phyloP scores from a whole-genome alignment of 2,113 vertebrate genomes.

The Neodontobutis hainanensis region DNA sequence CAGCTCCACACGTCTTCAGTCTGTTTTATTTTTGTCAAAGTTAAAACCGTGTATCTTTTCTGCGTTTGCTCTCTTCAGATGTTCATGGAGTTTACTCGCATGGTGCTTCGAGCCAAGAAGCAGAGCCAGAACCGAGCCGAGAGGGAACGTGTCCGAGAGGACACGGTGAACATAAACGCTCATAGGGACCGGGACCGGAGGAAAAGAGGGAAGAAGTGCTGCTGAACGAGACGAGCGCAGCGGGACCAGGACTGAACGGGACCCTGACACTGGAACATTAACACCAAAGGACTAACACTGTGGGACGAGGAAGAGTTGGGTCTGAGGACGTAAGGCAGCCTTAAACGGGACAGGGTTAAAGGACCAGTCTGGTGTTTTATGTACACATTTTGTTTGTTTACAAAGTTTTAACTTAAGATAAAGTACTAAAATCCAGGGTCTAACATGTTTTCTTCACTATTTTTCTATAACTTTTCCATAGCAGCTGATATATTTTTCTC shows the following conservation, averaged over 20 bases:
- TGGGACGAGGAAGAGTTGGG: too few relatives aligned
- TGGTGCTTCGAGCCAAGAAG: slow-evolving; percentile 84
- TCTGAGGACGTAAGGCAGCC: not conserved
- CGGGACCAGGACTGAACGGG: not conserved
- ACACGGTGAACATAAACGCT: slow-evolving; percentile 82
- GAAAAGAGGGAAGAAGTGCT: slow-evolving; percentile 83
- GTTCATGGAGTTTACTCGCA: slow-evolving; percentile 84
- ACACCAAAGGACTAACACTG: too few relatives aligned
- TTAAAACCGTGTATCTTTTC: not conserved
- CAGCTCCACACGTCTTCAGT: too few relatives aligned
- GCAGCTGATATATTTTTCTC: too few relatives aligned
- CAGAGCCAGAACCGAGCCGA: slow-evolving; percentile 78
- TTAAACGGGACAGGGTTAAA: slow-evolving; percentile 20
- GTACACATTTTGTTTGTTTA: not conserved
- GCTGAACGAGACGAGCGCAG: slow-evolving; percentile 63
- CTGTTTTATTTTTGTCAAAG: not conserved
- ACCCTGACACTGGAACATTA: not conserved
- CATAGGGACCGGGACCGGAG: slow-evolving; percentile 79
- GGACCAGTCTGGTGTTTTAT: slow-evolving; percentile 29
- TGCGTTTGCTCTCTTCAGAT: slow-evolving; percentile 67
- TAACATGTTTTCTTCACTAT: too few relatives aligned
- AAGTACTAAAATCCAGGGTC: not conserved
- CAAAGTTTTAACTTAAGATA: slow-evolving; percentile 1
- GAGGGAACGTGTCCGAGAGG: slow-evolving; percentile 77
- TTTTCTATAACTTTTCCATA: too few relatives aligned